Conservation (phyloP, 2,113 vertebrate species). For the Mormyrus lacerda region DNA sequence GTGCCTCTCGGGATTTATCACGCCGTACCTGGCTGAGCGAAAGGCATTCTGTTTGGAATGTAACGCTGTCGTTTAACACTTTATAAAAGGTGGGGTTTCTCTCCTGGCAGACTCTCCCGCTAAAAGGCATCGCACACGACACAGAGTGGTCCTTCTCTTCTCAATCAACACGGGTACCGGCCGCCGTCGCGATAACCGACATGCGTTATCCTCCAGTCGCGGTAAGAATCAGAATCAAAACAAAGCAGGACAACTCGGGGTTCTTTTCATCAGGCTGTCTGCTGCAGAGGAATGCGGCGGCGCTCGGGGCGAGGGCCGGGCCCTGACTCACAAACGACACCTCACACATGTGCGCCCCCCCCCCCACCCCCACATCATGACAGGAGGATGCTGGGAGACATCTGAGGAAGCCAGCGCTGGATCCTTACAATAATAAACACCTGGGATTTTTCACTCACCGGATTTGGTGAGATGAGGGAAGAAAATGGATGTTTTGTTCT, state of each 20-base stretch:
- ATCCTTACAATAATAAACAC: slow-evolving; percentile 58
- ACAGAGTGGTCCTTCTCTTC: not conserved
- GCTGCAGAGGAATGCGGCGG: slow-evolving; percentile 34
- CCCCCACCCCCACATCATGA: slow-evolving; percentile 29
- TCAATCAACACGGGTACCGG: not conserved
- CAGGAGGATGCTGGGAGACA: slow-evolving; percentile 38
- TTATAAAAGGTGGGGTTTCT: not conserved
- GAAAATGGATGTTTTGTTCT: slow-evolving; percentile 41
- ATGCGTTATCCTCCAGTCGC: not conserved
- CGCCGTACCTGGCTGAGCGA: not conserved
- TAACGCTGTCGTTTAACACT: not conserved
- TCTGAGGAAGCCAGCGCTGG: slow-evolving; percentile 31
- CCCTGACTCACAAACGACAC: slow-evolving; percentile 24
- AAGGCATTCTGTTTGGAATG: not conserved
- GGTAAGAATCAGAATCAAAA: slow-evolving; percentile 9
- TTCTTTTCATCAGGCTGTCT: slow-evolving; percentile 32
- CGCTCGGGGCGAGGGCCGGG: slow-evolving; percentile 23
- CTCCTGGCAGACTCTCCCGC: not conserved
- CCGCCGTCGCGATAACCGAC: too few species aligned
- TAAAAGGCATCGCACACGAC: not conserved
- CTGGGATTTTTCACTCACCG: slow-evolving; percentile 30
- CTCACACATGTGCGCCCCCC: slow-evolving; percentile 26
- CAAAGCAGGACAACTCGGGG: slow-evolving; percentile 20
- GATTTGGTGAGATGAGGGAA: slow-evolving; percentile 4
- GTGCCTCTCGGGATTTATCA: slow-evolving; percentile 29